Evolutionary conservation across 2,888 invertebrate species (phyloP), one percentile per base, ranked within the genome.

Genomic region (Protonemura montana): DNA sequence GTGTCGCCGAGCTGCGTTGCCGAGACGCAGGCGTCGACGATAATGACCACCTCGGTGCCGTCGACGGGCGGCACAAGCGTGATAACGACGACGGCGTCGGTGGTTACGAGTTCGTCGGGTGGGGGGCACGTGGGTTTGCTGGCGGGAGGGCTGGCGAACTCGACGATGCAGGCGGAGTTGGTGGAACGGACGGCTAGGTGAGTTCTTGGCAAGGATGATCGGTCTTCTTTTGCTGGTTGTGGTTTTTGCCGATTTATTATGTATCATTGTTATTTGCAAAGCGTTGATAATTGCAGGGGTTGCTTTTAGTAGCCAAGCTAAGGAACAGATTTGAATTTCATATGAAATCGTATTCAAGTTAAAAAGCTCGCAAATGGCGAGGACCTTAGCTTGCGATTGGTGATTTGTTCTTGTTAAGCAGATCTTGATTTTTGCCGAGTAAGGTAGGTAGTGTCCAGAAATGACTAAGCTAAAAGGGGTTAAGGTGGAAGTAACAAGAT

Each of bases 21-120:
- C 7, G n/a, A 83, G 13, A 84, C 86, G 29, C 76, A 87, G 82
- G 42, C 86, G 21, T 80, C 87, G 6, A 21, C 35, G 35, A 41
- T 42, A 42, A 35, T n/a, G 26, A 35, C 82, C 35, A 42, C 26
- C 0, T 21, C 82, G 0, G 35, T 42, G 82, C 25, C 41, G 30
- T 30, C 82, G 29, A 29, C 30, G 29, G 30, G 30, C 82, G 29
- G 82, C 5, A 35, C 35, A 3, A 35, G 35, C 30, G 82, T n/a
- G 30, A 25, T 30, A 10, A 30, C 82, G 30, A 28, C 82, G 10
- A 30, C n/a, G n/a, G 82, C 82, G 41, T 41, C 35, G 25, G 82
- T 26, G 25, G 82, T 26, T n/a, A 26, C 82, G 21, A 25, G 82
- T 7, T 83, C 42, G 41, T 3, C 29, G 28, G 81, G 26, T 28